Conservation (phyloP, 2,113 vertebrate species). For the Amblyornis subalaris region DNA sequence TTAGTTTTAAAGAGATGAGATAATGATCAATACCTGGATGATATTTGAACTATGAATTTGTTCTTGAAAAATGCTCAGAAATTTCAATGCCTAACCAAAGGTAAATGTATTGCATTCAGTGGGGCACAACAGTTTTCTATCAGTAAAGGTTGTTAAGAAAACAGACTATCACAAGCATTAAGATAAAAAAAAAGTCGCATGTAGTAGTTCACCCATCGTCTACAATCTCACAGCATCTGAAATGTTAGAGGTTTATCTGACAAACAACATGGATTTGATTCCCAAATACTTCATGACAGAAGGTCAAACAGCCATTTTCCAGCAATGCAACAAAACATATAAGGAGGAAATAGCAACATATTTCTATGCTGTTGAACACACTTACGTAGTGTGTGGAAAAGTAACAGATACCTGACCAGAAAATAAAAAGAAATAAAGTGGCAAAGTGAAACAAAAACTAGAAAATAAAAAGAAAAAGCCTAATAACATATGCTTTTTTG, state of each 20-base stretch:
- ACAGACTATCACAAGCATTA: not conserved
- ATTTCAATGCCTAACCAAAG: not conserved
- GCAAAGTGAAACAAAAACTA: not conserved
- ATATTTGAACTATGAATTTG: not conserved
- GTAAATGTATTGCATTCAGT: not conserved
- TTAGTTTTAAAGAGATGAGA: not conserved
- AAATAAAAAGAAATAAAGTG: not conserved
- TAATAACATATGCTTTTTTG: not conserved
- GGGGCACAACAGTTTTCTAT: not conserved
- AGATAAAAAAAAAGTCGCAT: not conserved
- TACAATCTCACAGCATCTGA: not conserved
- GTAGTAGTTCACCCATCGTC: not conserved
- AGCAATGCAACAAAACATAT: not conserved
- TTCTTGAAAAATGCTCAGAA: not conserved
- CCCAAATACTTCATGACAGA: conserved; percentile 3
- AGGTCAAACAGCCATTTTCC: not conserved
- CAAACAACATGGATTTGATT: conserved; percentile 8
- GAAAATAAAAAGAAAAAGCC: not conserved
- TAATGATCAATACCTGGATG: not conserved
- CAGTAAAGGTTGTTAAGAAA: not conserved
- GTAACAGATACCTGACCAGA: not conserved
- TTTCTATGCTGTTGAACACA: not conserved
- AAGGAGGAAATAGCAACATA: not conserved
- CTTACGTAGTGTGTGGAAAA: not conserved
- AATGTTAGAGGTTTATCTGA: not conserved